phyloP scores from a whole-genome alignment of 92 coral and sea anemone species.

The Pocillopora grandis region DNA sequence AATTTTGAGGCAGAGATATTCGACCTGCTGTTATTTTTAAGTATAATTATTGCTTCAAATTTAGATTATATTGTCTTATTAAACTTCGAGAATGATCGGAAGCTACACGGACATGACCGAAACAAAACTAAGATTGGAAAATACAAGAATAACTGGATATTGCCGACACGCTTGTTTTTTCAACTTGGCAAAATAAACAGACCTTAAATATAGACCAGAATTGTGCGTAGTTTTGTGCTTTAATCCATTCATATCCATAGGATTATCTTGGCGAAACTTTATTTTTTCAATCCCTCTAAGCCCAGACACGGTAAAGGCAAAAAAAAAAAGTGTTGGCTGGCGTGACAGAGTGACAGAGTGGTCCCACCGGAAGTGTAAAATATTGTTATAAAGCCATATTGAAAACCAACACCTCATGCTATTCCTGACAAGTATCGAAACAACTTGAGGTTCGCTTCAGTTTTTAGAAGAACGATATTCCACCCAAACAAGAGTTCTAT shows the following conservation, averaged over 20 bases:
- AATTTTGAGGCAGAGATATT: neutral
- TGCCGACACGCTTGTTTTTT: neutral
- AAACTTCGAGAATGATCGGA: neutral
- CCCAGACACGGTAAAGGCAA: neutral
- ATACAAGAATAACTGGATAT: neutral
- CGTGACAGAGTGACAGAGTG: neutral
- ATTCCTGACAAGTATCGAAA: slow-evolving; percentile 9
- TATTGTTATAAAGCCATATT: neutral
- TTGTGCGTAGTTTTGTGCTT: no score
- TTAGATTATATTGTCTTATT: neutral
- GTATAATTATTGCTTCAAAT: neutral
- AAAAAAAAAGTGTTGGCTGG: neutral
- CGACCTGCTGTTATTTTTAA: neutral
- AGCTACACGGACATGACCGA: neutral
- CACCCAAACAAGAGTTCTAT: neutral
- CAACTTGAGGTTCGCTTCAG: neutral
- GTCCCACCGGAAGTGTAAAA: neutral
- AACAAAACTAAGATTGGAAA: neutral
- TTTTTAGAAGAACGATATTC: neutral
- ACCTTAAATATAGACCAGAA: neutral
- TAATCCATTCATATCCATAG: neutral
- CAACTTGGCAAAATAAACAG: neutral
- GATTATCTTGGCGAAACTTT: neutral
- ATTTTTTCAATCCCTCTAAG: neutral
- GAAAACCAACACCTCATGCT: neutral